Percentiles rank a stretch among this genome's conserved stretches.
phyloP scores from a whole-genome alignment of 2,888 invertebrate genomes.

The Rhyacophila evoluta region DNA sequence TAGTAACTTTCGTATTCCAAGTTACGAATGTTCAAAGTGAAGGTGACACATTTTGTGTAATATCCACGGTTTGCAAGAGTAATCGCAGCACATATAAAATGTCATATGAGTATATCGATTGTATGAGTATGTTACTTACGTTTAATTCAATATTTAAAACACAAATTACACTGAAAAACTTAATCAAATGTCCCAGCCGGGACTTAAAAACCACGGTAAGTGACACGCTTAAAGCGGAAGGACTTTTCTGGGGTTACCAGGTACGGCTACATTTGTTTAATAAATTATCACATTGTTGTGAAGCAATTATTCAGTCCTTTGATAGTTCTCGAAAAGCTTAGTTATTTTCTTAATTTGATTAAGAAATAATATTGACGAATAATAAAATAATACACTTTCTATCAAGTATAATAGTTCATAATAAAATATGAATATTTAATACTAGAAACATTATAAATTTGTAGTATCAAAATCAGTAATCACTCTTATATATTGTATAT shows the following conservation, averaged over 20 bases:
- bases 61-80: neutral
- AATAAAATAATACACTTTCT: neutral
- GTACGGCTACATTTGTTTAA: too few relatives aligned
- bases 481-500: neutral
- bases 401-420: neutral
- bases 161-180: neutral
- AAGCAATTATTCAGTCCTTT: too few relatives aligned
- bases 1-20: neutral
- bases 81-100: neutral
- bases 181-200: neutral
- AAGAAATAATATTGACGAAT: too few relatives aligned
- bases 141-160: neutral
- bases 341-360: too few relatives aligned
- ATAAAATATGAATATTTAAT: neutral
- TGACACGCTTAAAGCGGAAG: constrained; percentile 22
- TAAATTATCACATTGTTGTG: too few relatives aligned
- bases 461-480: neutral
- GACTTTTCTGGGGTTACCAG: neutral
- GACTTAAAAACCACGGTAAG: neutral
- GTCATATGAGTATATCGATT: neutral
- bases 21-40: neutral
- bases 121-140: neutral
- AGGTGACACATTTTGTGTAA: neutral
- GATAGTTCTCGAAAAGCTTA: too few relatives aligned
- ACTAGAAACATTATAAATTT: neutral